Conservation (phyloP, 2,888 invertebrate species). For the Anagyrus pseudococci region DNA sequence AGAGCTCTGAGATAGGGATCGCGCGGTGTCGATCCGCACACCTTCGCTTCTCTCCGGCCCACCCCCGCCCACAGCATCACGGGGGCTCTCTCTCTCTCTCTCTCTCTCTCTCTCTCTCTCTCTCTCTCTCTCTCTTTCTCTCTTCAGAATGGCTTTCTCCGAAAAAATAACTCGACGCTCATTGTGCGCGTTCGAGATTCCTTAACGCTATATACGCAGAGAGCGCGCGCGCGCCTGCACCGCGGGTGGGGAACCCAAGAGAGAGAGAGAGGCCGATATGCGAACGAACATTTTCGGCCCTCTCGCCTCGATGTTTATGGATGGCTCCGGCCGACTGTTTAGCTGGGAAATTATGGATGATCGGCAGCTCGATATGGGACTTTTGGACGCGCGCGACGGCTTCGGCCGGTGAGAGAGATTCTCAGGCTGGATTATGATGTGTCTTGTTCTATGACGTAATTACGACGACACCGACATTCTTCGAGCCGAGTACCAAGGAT, state of each 20-base stretch:
- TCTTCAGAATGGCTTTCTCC: too few relatives aligned
- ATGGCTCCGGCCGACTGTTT: conserved; percentile 13
- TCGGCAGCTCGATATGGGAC: not conserved
- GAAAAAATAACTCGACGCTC: conserved; percentile 18
- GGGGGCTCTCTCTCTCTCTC: too few relatives aligned
- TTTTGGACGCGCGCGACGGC: not conserved
- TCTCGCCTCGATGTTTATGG: conserved; percentile 2
- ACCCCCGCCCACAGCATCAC: too few relatives aligned
- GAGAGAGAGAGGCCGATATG: too few relatives aligned
- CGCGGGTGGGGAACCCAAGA: too few relatives aligned
- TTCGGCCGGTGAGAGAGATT: not conserved
- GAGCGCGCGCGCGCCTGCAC: not conserved
- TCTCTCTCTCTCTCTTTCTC: too few relatives aligned
- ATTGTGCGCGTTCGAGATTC: conserved; percentile 24
- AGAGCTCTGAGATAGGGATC: conserved; percentile 43
- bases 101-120: too few relatives aligned
- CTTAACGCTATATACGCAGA: conserved; percentile 16
- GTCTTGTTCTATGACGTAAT: not conserved
- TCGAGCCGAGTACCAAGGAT: too few relatives aligned
- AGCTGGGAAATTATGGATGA: conserved; percentile 8
- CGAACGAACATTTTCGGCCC: not conserved
- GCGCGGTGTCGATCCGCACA: conserved; percentile 46
- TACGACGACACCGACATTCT: conserved; percentile 1
- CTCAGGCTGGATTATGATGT: too few relatives aligned
- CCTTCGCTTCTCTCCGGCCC: conserved; percentile 31